Base-by-base conservation (phyloP, 2,888 invertebrate genomes). In the Bombylius discolor region DNA sequence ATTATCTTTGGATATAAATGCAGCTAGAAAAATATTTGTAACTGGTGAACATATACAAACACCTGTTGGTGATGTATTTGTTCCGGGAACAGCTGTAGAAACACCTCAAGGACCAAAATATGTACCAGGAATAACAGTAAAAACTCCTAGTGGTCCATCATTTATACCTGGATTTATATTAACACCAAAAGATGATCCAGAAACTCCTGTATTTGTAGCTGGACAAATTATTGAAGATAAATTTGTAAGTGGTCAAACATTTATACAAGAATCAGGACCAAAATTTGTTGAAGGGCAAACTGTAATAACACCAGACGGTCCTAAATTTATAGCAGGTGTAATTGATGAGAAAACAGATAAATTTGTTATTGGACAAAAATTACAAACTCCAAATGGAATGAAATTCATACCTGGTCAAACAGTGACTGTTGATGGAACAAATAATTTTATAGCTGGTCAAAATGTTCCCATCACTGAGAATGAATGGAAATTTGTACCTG, bases 41-140 rank as follows among this genome's bases (percentile, higher is more conserved):
- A 79, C 83, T 4, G 87, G 88, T 1, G 85, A 87, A 73, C 81
- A 84, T 64, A 73, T 88, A 3, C 80, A 82, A 59, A 85, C 85
- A 0, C 83, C 84, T 51, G 79, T 78, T 56, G 87, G 87, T 4
- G 79, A 81, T 42, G 72, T 84, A 49, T 88, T 88, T 66, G 81
- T 87, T 13, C 86, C 88, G 0, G 88, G 88, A 5, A 86, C 87
- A 71, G 84, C 86, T 1, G 75, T 87, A 8, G 78, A 81, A 62
- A 86, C 85, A 5, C 82, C 84, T 50, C 76, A 77, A 58, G 87
- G 87, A 0, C 76, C 78, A 12, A 74, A 80, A 52, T 89, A 88
- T 69, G 81, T 85, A 45, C 86, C 88, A 31, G 88, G 88, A 3
- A 77, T 87, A 58, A 85, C 82, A 47, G 79, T 88, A 13, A 79